Evolutionary conservation across 2,888 invertebrate genomes (phyloP).

Genomic region (Meliscaeva auricollis): DNA sequence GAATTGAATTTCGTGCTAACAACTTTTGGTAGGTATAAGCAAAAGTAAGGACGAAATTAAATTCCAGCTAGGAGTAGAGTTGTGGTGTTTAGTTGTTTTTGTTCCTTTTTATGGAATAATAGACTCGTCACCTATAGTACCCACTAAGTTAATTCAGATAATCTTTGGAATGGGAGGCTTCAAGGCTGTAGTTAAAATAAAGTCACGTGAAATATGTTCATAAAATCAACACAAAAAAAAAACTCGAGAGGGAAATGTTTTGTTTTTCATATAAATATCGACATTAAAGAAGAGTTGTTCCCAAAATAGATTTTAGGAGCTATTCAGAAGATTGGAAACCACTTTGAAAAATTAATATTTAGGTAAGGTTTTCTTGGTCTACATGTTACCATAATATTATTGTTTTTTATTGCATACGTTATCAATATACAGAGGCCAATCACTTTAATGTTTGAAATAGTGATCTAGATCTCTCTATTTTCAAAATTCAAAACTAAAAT

Average conservation of each 20-base stretch:
- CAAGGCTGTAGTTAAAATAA: conserved; percentile 20
- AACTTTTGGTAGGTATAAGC: conserved; percentile 5
- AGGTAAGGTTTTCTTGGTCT: too few species aligned
- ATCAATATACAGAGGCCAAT: too few species aligned
- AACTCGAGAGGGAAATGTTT: not conserved
- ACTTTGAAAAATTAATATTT: too few species aligned
- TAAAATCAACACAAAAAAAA: not conserved
- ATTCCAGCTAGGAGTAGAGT: conserved; percentile 29
- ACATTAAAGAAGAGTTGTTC: not conserved
- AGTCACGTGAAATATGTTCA: not conserved
- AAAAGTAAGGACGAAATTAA: conserved; percentile 16
- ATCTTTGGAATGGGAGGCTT: conserved; percentile 11
- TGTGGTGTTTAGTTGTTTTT: conserved; percentile 25
- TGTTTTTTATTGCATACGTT: too few species aligned
- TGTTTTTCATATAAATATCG: not conserved
- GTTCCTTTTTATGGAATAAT: conserved; percentile 40
- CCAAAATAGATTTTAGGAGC: not conserved
- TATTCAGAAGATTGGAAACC: not conserved
- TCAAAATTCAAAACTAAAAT: too few species aligned
- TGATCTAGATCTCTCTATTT: too few species aligned
- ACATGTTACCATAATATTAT: too few species aligned
- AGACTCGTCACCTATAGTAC: conserved; percentile 31
- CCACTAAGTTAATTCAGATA: not conserved
- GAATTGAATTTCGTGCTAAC: conserved; percentile 62
- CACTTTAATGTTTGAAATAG: too few species aligned